phyloP scores from a whole-genome alignment of 2,113 vertebrate genomes.

The Gymnobelideus leadbeateri region DNA sequence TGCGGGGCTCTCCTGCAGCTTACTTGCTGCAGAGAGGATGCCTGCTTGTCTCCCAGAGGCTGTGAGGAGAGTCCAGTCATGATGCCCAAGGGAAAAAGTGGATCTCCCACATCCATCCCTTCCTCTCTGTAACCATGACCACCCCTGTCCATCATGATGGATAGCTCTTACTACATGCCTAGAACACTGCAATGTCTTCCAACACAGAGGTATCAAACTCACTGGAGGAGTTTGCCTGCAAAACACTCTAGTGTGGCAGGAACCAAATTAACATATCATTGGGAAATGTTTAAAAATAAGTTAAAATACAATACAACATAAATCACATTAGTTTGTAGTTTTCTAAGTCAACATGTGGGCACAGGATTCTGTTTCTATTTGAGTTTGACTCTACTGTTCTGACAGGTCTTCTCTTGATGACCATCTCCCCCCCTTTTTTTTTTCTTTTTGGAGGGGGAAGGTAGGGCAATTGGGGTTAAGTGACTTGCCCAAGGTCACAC shows the following conservation, averaged over 20 bases:
- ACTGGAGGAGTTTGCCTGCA: not conserved
- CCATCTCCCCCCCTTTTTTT: too few relatives aligned
- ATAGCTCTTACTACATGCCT: not conserved
- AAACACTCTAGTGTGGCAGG: not conserved
- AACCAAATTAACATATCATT: not conserved
- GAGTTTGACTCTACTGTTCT: not conserved
- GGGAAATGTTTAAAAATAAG: not conserved
- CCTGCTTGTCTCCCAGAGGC: not conserved
- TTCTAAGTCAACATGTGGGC: not conserved
- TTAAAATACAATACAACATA: not conserved
- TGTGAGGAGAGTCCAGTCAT: not conserved
- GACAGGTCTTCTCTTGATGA: not conserved
- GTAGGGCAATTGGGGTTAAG: too few relatives aligned
- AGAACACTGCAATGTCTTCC: not conserved
- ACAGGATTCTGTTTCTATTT: not conserved
- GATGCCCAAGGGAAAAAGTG: not conserved
- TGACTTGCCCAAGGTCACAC: too few relatives aligned
- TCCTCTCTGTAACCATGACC: not conserved
- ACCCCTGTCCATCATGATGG: not conserved
- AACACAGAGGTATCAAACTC: not conserved
- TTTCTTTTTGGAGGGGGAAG: too few relatives aligned
- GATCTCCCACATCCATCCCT: not conserved
- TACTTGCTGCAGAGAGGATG: conserved; percentile 47
- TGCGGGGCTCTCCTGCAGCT: conserved; percentile 45
- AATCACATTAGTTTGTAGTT: not conserved